phyloP scores from a whole-genome alignment of 2,113 vertebrate species.

The Actenoides lindsayi region DNA sequence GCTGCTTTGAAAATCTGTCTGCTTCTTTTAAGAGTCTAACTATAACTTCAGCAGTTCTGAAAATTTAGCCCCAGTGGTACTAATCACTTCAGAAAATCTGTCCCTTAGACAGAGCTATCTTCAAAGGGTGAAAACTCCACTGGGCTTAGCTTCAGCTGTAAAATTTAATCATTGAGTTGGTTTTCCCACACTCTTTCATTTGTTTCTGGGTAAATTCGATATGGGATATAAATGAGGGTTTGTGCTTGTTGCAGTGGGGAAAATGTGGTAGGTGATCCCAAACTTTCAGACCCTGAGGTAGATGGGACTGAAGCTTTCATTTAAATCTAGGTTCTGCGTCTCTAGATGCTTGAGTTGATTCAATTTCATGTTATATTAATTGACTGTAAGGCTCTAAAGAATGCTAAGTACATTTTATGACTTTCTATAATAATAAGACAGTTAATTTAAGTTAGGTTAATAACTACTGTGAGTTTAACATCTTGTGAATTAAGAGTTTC shows the following conservation, averaged over 20 bases:
- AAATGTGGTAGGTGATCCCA: constrained; percentile 34
- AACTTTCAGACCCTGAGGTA: constrained; percentile 44
- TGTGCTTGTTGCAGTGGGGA: background rate
- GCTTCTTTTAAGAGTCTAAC: background rate
- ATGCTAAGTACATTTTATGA: constrained; percentile 57
- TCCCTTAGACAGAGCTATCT: constrained; percentile 23
- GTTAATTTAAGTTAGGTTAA: constrained; percentile 64
- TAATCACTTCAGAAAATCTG: constrained; percentile 40
- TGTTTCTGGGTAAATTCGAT: constrained; percentile 41
- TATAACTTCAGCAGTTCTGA: background rate
- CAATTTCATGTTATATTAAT: constrained; percentile 67
- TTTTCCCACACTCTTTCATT: constrained; percentile 22
- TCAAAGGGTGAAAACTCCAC: constrained; percentile 56
- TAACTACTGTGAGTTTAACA: constrained; percentile 34
- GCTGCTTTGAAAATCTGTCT: background rate
- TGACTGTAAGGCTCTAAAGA: constrained; percentile 48
- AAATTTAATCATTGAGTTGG: constrained; percentile 27
- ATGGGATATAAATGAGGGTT: background rate
- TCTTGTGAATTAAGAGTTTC: constrained; percentile 44
- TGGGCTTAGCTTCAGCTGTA: constrained; percentile 19
- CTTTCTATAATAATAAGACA: constrained; percentile 52
- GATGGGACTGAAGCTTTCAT: constrained; percentile 35
- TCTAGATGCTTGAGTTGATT: constrained; percentile 55
- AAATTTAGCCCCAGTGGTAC: constrained; percentile 18
- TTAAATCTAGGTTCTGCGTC: constrained; percentile 49